phyloP scores from a whole-genome alignment of 2,888 invertebrate genomes.

The Hesperia comma region DNA sequence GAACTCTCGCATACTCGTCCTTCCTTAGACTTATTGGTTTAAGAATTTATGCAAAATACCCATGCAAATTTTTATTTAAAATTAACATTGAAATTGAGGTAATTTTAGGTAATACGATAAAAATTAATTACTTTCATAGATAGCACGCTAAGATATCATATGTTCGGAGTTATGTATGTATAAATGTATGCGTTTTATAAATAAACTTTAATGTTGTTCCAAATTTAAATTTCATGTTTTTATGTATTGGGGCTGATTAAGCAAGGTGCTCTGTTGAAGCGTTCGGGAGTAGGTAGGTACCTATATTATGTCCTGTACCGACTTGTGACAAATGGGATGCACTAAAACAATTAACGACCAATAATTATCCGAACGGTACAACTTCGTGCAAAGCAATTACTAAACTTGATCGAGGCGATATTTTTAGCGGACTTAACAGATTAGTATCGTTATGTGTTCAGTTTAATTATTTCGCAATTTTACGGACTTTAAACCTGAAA shows the following conservation, averaged over 20 bases:
- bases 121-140: not conserved
- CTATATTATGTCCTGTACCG: conserved; percentile 33
- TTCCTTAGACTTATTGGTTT: no score
- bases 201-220: no score
- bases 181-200: no score
- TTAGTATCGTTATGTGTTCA: conserved; percentile 38
- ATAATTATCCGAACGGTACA: conserved; percentile 49
- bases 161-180: no score
- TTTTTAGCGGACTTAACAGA: conserved; percentile 50
- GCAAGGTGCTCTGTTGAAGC: not conserved
- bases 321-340: conserved; percentile 29
- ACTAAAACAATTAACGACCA: conserved; percentile 49
- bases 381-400: conserved; percentile 69
- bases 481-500: conserved; percentile 33
- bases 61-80: no score
- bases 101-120: not conserved
- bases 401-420: conserved; percentile 59
- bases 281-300: no score
- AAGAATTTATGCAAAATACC: no score
- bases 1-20: not conserved
- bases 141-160: no score
- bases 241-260: not conserved
- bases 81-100: no score
- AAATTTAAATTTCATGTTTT: no score
- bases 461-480: conserved; percentile 34